Conservation (phyloP, 2,888 invertebrate species). For the Cerastis leucographa region DNA sequence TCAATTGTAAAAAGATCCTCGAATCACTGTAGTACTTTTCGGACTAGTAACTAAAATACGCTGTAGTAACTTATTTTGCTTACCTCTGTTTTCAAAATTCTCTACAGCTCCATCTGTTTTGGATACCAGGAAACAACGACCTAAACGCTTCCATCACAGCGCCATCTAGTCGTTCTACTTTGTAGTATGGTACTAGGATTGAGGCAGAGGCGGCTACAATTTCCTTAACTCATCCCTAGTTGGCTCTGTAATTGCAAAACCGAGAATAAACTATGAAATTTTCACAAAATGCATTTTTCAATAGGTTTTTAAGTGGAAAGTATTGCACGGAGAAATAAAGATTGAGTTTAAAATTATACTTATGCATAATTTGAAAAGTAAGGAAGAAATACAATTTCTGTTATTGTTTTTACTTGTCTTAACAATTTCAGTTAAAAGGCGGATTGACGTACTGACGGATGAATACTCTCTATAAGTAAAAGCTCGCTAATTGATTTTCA, state of each 20-base stretch:
- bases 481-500: too few relatives aligned
- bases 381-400: too few relatives aligned
- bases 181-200: neutral
- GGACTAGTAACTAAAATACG: neutral
- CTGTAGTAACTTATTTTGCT: neutral
- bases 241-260: constrained; percentile 34
- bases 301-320: too few relatives aligned
- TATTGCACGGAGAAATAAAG: too few relatives aligned
- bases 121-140: neutral
- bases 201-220: neutral
- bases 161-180: constrained; percentile 37
- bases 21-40: neutral
- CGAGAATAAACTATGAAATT: too few relatives aligned
- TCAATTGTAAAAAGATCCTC: neutral
- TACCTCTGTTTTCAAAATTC: neutral
- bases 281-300: too few relatives aligned
- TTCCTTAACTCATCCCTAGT: constrained; percentile 19
- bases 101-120: constrained; percentile 45
- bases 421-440: too few relatives aligned
- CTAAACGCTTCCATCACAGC: neutral
- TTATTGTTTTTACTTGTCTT: too few relatives aligned
- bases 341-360: too few relatives aligned
- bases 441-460: too few relatives aligned
- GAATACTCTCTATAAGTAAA: too few relatives aligned
- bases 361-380: too few relatives aligned